Percentiles rank a stretch among this genome's conserved stretches.
Evolutionary conservation across 2,888 invertebrate genomes (phyloP).

Genomic region (Xanthia togata): DNA sequence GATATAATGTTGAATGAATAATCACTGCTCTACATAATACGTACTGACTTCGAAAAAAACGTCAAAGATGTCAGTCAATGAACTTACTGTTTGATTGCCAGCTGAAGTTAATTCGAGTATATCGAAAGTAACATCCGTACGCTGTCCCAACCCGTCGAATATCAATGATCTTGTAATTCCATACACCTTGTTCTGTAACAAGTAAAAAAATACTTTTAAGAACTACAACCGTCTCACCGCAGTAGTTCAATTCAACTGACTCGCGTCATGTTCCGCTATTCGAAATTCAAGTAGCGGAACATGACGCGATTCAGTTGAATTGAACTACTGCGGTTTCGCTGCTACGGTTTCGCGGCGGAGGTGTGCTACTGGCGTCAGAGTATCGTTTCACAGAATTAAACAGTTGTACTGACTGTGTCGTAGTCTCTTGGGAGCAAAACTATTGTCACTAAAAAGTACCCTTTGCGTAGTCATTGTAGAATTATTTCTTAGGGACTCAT

Average conservation of each 20-base stretch:
- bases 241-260: no score
- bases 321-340: no score
- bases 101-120: slow-evolving; percentile 92
- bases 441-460: not conserved
- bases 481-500: not conserved
- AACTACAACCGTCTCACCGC: no score
- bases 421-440: not conserved
- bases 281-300: no score
- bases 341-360: no score
- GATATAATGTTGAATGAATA: not conserved
- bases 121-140: slow-evolving; percentile 93
- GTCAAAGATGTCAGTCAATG: not conserved
- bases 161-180: slow-evolving; percentile 94
- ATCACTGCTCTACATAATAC: not conserved
- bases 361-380: no score
- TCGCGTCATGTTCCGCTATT: no score
- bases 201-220: slow-evolving; percentile 32
- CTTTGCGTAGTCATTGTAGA: not conserved
- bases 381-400: not conserved
- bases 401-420: not conserved
- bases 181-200: slow-evolving; percentile 90
- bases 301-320: no score
- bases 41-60: no score
- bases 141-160: slow-evolving; percentile 94
- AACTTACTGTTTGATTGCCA: slow-evolving; percentile 90